Percentiles rank a stretch among this genome's conserved stretches.
phyloP scores from a whole-genome alignment of 2,797 vertebrate genomes.

The Australoheros facetus region DNA sequence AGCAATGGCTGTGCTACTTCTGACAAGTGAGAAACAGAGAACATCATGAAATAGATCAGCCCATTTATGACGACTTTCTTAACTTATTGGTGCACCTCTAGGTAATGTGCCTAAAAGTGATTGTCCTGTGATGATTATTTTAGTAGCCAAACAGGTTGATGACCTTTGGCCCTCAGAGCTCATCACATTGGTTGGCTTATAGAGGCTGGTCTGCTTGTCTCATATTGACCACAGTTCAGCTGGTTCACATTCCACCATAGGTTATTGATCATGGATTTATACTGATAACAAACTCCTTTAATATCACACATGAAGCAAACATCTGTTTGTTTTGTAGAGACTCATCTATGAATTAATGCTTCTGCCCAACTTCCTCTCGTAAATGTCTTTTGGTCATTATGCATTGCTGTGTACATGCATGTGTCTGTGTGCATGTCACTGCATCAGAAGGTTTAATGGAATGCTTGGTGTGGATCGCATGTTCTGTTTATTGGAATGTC shows the following conservation, averaged over 20 bases:
- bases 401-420: not conserved
- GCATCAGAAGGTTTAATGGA: not conserved
- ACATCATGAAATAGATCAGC: not conserved
- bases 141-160: slow-evolving; percentile 6
- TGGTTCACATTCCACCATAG: slow-evolving; percentile 21
- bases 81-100: not conserved
- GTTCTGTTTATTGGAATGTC: not conserved
- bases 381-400: not conserved
- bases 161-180: slow-evolving; percentile 22
- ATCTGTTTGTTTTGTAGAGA: not conserved
- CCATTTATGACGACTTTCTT: not conserved
- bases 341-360: not conserved
- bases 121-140: not conserved
- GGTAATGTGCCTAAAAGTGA: not conserved
- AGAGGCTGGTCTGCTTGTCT: not conserved
- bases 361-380: not conserved
- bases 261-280: slow-evolving; percentile 3
- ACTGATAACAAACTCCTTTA: not conserved
- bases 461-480: not conserved
- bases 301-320: not conserved
- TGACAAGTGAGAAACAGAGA: not conserved
- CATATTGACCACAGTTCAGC: slow-evolving; percentile 23
- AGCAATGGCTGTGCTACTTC: not conserved
- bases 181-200: slow-evolving; percentile 4
- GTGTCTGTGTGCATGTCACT: not conserved